A percentile compares a stretch with the other conserved stretches of the same genome.
Evolutionary conservation across 2,888 invertebrate species (phyloP).

Genomic region (Ferrisia virgata): DNA sequence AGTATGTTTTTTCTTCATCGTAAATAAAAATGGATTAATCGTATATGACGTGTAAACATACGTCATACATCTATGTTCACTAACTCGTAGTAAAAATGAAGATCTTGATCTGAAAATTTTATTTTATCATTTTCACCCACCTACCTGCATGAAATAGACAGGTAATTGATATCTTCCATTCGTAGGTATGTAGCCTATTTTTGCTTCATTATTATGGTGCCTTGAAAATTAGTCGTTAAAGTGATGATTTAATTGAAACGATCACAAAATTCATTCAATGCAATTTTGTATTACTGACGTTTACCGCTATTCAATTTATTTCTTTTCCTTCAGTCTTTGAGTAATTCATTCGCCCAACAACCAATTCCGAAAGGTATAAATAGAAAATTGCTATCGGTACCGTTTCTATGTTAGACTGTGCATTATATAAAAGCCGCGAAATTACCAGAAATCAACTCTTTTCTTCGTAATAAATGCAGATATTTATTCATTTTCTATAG

Average conservation of each 20-base stretch:
- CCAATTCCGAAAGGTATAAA: too few species aligned
- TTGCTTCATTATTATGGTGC: too few species aligned
- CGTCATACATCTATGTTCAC: too few species aligned
- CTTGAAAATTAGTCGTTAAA: too few species aligned
- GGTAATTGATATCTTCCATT: not conserved
- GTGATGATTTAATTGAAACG: not conserved
- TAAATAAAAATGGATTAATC: too few species aligned
- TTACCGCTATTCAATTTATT: not conserved
- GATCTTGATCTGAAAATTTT: too few species aligned
- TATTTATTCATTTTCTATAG: not conserved
- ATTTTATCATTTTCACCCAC: too few species aligned
- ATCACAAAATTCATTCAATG: not conserved
- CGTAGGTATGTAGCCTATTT: not conserved
- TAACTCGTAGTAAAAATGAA: too few species aligned
- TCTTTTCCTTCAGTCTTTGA: not conserved
- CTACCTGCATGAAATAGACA: not conserved
- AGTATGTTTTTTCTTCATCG: too few species aligned
- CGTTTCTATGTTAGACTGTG: too few species aligned
- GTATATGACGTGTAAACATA: too few species aligned
- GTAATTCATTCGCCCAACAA: not conserved
- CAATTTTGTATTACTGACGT: not conserved
- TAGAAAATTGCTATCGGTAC: not conserved
- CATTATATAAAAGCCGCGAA: not conserved
- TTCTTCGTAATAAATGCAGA: not conserved
- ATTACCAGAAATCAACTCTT: not conserved